Evolutionary conservation across 2,888 invertebrate genomes (phyloP), one percentile per base, ranked within the genome.

Genomic region (Horisme vitalbata): DNA sequence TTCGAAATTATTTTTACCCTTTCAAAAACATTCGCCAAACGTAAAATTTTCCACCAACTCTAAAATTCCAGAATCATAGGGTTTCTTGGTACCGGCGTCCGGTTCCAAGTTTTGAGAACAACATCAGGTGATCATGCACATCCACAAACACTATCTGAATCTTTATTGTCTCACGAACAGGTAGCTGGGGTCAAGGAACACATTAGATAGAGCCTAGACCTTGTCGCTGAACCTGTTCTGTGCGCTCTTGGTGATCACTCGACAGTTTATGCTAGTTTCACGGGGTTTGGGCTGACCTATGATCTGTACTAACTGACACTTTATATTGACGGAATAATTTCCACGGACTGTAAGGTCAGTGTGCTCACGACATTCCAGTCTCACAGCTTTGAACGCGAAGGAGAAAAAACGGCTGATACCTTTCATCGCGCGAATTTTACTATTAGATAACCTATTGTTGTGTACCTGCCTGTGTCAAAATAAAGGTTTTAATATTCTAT

Each of bases 161-260:
- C 31, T 39, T 31, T 26, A 44, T 43, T 27, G 28, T 38, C 8
- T 18, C 26, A 24, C 30, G 31, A 23, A 35, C 34, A 28, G 48
- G 46, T 21, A 21, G 7, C 20, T 4, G 37, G 28, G 48, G 49
- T 49, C 44, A 44, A 49, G 49, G 49, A 44, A 21, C 44, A 35
- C 39, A 44, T 49, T 44, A 44, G 18, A 28, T 15, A 43, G 26
- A 44, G 27, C 44, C 44, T 35, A 39, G 44, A 44, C 43, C 38
- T 44, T 43, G 30, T 20, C 31, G 10, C 20, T 10, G 38, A 38
- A 47, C 47, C 41, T 33, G 41, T 47, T 41, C 4, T 15, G 31
- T 11, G 26, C 31, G 39, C 9, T 12, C 18, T 11, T 23, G 18
- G 12, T 14, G 23, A 30, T 31, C 21, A 18, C n/a, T 36, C 18